Percentiles rank a stretch among this genome's conserved stretches.
These are phyloP conservation scores for Carassius carassius DNA, from an alignment of 2,113 vertebrate species.

Conservation along the genomic window DNA sequence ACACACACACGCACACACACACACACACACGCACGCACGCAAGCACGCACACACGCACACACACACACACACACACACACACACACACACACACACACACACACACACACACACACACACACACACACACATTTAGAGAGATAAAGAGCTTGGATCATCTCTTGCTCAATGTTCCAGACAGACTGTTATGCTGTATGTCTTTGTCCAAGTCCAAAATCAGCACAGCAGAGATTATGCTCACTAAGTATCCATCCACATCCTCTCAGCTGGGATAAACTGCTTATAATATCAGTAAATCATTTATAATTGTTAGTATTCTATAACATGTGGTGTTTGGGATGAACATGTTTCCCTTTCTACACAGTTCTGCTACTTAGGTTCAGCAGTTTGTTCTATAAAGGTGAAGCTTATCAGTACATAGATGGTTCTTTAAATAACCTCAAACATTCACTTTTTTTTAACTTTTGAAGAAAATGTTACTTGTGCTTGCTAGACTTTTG, in stretches of 20 bases:
- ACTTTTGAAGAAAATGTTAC: neutral
- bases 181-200: constrained; percentile 22
- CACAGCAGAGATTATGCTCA: constrained; percentile 28
- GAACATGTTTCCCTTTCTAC: neutral
- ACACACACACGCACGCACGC: neutral
- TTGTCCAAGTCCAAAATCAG: constrained; percentile 31
- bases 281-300: constrained; percentile 3
- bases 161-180: constrained; percentile 37
- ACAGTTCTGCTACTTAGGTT: neutral
- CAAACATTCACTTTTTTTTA: neutral
- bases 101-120: neutral
- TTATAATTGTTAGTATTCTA: neutral
- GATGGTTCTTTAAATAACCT: neutral
- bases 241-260: constrained; percentile 26
- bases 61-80: neutral
- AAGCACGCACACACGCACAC: constrained; percentile 10
- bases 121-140: constrained; percentile 22
- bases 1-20: constrained; percentile 18
- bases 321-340: neutral
- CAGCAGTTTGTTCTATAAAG: neutral
- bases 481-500: neutral
- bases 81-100: constrained; percentile 14
- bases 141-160: constrained; percentile 45
- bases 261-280: constrained; percentile 4
- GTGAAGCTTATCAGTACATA: neutral